phyloP scores from a whole-genome alignment of 2,113 vertebrate species.

The Gymnorhina tibicen region DNA sequence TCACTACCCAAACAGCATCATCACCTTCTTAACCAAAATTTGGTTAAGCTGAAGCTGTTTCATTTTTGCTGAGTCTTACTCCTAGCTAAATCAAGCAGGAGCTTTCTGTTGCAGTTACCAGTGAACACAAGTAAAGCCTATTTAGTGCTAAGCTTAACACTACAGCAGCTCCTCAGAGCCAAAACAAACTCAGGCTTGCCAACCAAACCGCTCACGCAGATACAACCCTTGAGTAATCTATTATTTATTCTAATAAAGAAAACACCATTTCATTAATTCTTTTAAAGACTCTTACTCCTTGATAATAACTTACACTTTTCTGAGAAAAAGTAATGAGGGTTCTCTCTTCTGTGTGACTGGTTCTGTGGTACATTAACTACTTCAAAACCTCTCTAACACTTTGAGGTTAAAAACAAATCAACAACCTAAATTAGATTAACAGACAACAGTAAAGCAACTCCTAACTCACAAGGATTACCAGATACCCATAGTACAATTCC shows the following conservation, averaged over 20 bases:
- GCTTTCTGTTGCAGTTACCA: neutral
- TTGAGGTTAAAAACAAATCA: neutral
- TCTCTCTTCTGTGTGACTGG: neutral
- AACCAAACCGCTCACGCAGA: neutral
- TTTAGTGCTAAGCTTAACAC: neutral
- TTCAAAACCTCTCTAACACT: neutral
- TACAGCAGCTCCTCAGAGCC: neutral
- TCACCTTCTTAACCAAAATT: neutral
- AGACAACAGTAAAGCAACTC: neutral
- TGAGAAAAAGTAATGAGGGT: neutral
- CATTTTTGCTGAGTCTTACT: neutral
- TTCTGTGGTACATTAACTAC: neutral
- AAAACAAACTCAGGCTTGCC: constrained; percentile 16
- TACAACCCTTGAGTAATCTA: neutral
- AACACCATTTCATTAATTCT: neutral
- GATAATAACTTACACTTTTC: neutral
- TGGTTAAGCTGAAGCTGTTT: neutral
- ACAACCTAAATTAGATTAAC: neutral
- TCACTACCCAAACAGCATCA: neutral
- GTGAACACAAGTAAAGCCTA: neutral
- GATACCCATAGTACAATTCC: neutral
- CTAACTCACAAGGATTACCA: neutral
- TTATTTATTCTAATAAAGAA: neutral
- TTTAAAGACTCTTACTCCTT: neutral
- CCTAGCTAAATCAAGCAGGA: neutral